Conservation (phyloP, 2,888 invertebrate species). For the Unio pictorum region DNA sequence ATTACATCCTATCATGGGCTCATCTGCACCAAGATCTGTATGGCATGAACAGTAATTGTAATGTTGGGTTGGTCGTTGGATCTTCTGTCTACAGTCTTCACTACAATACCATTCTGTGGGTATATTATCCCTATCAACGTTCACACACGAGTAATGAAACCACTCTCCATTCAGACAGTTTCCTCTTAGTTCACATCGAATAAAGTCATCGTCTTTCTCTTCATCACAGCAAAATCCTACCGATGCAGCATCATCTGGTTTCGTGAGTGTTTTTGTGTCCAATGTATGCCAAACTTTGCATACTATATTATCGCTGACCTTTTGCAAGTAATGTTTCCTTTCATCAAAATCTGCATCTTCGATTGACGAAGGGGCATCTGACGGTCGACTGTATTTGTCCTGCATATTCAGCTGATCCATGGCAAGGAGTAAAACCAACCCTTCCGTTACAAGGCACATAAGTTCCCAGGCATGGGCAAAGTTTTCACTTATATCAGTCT, state of each 20-base stretch:
- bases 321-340: conserved; percentile 9
- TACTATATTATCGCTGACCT: conserved; percentile 5
- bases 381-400: conserved; percentile 1
- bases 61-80: background rate
- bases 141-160: too few species aligned
- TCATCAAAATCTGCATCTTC: background rate
- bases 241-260: background rate
- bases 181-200: too few species aligned
- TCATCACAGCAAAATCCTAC: background rate
- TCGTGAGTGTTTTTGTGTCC: conserved; percentile 9
- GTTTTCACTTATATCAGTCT: conserved; percentile 23
- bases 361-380: conserved; percentile 8
- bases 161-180: too few species aligned
- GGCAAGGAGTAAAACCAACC: conserved; percentile 9
- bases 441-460: conserved; percentile 17
- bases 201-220: conserved; percentile 11
- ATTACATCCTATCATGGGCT: conserved; percentile 30
- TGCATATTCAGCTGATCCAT: conserved; percentile 14
- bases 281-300: conserved; percentile 8
- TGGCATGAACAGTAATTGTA: conserved; percentile 22
- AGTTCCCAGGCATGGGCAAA: conserved; percentile 34
- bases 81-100: too few species aligned
- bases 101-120: too few species aligned
- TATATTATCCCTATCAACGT: too few species aligned
- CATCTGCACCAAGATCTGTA: conserved; percentile 20